Conservation (phyloP, 2,888 invertebrate genomes). For the Uropetala carovei region DNA sequence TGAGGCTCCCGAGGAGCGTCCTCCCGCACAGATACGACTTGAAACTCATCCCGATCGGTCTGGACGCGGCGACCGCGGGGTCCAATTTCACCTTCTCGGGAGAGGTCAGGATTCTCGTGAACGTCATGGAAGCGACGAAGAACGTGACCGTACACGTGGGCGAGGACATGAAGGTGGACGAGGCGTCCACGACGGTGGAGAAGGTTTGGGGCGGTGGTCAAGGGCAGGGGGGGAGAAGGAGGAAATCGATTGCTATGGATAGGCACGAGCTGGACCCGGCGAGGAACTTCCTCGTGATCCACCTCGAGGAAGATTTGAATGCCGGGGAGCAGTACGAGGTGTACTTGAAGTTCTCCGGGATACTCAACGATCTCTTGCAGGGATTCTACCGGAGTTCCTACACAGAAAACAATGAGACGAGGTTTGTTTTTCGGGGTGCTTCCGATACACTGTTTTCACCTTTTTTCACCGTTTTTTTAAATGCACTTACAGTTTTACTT, state of each 20-base stretch:
- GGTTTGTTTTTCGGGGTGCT: slow-evolving; percentile 76
- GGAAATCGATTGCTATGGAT: slow-evolving; percentile 67
- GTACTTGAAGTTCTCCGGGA: slow-evolving; percentile 83
- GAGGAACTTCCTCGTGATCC: slow-evolving; percentile 84
- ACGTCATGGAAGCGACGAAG: slow-evolving; percentile 80
- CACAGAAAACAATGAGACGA: slow-evolving; percentile 81
- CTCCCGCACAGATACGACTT: slow-evolving; percentile 84
- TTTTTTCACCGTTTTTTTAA: no score
- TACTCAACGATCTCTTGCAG: slow-evolving; percentile 85
- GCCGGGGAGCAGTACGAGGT: slow-evolving; percentile 82
- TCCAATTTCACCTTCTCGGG: slow-evolving; percentile 89
- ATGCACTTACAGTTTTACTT: no score
- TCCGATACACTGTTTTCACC: no score
- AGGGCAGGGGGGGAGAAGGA: not conserved
- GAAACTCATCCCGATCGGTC: slow-evolving; percentile 84
- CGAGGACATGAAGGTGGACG: slow-evolving; percentile 82
- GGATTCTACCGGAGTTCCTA: slow-evolving; percentile 92
- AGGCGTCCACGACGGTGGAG: slow-evolving; percentile 77
- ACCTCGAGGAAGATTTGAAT: slow-evolving; percentile 78
- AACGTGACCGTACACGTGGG: slow-evolving; percentile 85
- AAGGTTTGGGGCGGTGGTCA: slow-evolving; percentile 70
- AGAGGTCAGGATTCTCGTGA: slow-evolving; percentile 74
- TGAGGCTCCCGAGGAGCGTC: slow-evolving; percentile 83
- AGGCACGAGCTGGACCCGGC: slow-evolving; percentile 77
- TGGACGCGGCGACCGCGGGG: slow-evolving; percentile 73